phyloP scores from a whole-genome alignment of 1,140 invertebrate species.

The Penaeus chinensis region DNA sequence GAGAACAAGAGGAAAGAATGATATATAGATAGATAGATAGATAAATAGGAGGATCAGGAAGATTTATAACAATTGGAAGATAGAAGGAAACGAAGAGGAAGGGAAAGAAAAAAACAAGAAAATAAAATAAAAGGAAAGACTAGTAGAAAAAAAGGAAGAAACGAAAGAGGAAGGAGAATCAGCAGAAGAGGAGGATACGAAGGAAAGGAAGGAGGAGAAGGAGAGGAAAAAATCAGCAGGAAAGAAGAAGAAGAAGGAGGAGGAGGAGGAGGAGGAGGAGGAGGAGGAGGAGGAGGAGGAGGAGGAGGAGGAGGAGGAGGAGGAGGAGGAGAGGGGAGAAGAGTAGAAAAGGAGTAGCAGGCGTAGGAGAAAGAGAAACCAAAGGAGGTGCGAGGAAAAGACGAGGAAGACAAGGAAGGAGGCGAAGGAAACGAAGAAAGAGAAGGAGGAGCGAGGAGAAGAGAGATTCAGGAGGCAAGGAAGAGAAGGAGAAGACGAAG shows the following conservation, averaged over 20 bases:
- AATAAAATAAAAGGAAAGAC: neutral
- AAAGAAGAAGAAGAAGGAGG: neutral
- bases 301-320: neutral
- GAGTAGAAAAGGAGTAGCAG: neutral
- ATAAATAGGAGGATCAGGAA: no score
- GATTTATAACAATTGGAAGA: no score
- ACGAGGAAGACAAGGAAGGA: neutral
- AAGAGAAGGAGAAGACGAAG: neutral
- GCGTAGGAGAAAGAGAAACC: no score
- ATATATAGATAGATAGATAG: no score
- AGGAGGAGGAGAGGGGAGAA: neutral
- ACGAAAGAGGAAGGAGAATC: neutral
- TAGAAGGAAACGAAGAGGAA: no score
- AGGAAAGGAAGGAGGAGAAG: neutral
- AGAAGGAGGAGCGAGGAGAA: neutral
- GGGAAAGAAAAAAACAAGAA: no score
- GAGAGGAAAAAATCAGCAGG: no score
- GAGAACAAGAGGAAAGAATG: no score
- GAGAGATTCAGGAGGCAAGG: neutral
- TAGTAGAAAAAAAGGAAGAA: neutral
- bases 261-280: neutral
- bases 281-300: neutral
- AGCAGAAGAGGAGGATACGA: neutral
- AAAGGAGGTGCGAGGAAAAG: no score
- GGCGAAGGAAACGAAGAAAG: neutral